phyloP scores from a whole-genome alignment of 2,888 invertebrate genomes.

The Lepidochrysops patricia region DNA sequence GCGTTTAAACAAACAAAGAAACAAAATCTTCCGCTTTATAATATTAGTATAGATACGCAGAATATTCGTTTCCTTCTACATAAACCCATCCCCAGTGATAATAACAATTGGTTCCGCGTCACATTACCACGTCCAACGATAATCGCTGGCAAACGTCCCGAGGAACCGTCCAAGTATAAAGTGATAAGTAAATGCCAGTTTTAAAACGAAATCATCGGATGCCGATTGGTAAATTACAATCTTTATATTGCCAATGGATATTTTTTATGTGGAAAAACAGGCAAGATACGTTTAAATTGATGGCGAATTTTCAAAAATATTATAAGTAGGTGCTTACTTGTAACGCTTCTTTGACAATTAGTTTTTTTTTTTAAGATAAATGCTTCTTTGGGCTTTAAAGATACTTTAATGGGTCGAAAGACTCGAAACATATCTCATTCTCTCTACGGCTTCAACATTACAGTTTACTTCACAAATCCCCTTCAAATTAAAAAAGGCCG shows the following conservation, averaged over 20 bases:
- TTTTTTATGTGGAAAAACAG: no score
- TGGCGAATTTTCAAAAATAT: no score
- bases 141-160: not conserved
- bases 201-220: constrained; percentile 5
- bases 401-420: no score
- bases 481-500: not conserved
- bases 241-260: not conserved
- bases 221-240: not conserved
- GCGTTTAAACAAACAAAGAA: no score
- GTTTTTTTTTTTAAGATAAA: no score
- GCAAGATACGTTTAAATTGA: no score
- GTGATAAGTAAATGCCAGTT: constrained; percentile 6
- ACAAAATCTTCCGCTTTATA: not conserved
- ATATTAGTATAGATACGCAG: no score
- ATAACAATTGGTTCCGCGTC: not conserved
- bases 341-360: no score
- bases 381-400: no score
- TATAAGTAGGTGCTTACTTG: no score
- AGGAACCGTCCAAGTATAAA: constrained; percentile 4
- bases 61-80: not conserved
- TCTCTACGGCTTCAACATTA: not conserved
- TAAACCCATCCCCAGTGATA: not conserved
- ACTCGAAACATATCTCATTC: no score
- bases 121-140: not conserved
- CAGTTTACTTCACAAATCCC: not conserved